Base-by-base conservation (phyloP, 2,888 invertebrate species). In the Ormia ochracea region DNA sequence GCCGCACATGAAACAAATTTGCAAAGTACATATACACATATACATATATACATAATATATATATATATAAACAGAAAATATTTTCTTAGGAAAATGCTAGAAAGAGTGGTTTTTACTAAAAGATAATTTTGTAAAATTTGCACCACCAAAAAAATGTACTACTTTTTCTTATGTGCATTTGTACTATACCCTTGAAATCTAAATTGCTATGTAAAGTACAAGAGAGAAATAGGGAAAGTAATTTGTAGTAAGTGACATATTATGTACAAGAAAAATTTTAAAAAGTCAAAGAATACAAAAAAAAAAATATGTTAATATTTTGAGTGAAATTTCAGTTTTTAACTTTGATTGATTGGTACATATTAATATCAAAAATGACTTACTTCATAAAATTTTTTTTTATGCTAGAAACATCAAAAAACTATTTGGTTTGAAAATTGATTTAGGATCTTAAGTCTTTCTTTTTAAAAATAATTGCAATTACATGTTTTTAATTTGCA, bases 231-330 rank as follows among this genome's bases (percentile, higher is more conserved):
- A 74, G 68, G 75, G 59, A 68, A 75, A 59, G 36, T 68, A 17
- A 68, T 75, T 65, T 59, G 52, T 33, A 41, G 38, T 48, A 50
- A 75, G 45, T 66, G 74, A 41, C 45, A 68, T 17, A 61, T 58
- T n/a, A n/a, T n/a, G n/a, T n/a, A n/a, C n/a, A n/a, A n/a, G n/a
- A 17, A 4, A 43, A 17, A 43, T 7, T 36, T 4, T 21, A 54
- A 31, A 28, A 58, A 43, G 2, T 23, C 2, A 33, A n/a, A 36
- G 2, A 36, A 5, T 14, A 26, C 28, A 43, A 28, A 43, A 10
- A 17, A 43, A 43, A 56, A 58, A 12, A 23, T 33, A 56, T 21
- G 36, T 36, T 36, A 58, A 69, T 45, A 52, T 59, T 10, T 41
- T 41, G 33, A 45, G 43, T 45, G 43, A 43, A 61, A 33, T 23